Evolutionary conservation across 2,797 vertebrate genomes (phyloP).

Genomic region (Triplophysa bombifrons): DNA sequence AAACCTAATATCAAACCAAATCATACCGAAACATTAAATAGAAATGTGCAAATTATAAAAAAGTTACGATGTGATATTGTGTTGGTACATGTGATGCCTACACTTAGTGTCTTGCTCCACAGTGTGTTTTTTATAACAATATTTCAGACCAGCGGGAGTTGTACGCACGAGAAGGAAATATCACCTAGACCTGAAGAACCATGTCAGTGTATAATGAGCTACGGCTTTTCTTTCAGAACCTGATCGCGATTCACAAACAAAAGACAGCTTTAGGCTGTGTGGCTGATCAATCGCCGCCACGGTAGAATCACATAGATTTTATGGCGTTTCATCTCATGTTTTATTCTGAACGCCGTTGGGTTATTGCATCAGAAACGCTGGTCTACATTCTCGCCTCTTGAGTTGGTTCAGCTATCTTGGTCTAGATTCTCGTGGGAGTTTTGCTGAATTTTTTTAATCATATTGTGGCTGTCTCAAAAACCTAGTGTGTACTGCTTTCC

Average conservation of each 20-base stretch:
- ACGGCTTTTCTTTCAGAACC: not conserved
- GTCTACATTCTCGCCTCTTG: slow-evolving; percentile 16
- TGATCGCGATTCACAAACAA: slow-evolving; percentile 14
- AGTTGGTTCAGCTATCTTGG: not conserved
- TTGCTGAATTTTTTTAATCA: slow-evolving; percentile 3
- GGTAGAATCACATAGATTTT: not conserved
- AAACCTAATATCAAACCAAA: no score
- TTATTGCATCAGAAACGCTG: slow-evolving; percentile 38
- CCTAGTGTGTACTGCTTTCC: not conserved
- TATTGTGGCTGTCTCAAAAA: slow-evolving; percentile 15
- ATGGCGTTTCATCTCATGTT: slow-evolving; percentile 16
- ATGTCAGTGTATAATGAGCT: slow-evolving; percentile 13
- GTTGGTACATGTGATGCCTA: slow-evolving; percentile 15
- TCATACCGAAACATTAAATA: no score
- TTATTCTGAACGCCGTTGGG: slow-evolving; percentile 16
- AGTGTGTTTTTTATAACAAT: slow-evolving; percentile 44
- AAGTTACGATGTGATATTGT: no score
- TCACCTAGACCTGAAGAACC: not conserved
- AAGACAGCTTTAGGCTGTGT: slow-evolving; percentile 19
- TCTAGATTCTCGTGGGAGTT: slow-evolving; percentile 1
- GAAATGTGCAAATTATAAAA: no score
- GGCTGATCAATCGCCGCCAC: slow-evolving; percentile 23
- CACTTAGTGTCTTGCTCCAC: slow-evolving; percentile 45
- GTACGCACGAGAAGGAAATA: slow-evolving; percentile 28
- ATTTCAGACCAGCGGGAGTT: slow-evolving; percentile 36